phyloP scores from a whole-genome alignment of 2,797 vertebrate genomes.

The Mallotus villosus region DNA sequence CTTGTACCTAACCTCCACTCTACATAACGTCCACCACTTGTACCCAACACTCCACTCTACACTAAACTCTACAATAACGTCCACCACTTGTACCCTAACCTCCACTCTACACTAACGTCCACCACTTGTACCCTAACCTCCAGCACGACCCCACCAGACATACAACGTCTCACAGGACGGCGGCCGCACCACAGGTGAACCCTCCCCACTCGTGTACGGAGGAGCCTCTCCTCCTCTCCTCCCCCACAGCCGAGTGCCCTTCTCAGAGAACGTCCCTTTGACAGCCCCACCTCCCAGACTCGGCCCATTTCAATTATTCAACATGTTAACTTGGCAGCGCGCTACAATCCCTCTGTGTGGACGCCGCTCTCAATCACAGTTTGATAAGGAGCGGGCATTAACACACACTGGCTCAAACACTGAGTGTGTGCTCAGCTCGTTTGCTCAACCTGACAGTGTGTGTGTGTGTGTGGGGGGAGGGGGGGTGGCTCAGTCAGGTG shows the following conservation, averaged over 20 bases:
- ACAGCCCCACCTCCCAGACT: too few relatives aligned
- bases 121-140: constrained; percentile 8
- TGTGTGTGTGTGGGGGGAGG: background rate
- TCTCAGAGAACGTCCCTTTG: too few relatives aligned
- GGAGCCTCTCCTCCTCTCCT: too few relatives aligned
- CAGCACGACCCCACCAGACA: too few relatives aligned
- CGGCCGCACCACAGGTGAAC: too few relatives aligned
- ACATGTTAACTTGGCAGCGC: background rate
- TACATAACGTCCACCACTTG: constrained; percentile 23
- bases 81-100: constrained; percentile 26
- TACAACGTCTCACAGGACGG: too few relatives aligned
- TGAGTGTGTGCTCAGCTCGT: background rate
- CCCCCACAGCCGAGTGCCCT: too few relatives aligned
- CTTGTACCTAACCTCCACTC: too few relatives aligned
- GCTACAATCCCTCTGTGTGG: background rate
- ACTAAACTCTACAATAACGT: constrained; percentile 4
- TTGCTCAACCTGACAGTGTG: background rate
- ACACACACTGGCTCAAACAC: constrained; percentile 2
- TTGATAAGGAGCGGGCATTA: background rate
- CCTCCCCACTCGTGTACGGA: too few relatives aligned
- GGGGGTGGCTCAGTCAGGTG: background rate
- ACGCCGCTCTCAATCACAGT: background rate
- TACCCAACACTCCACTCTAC: constrained; percentile 16
- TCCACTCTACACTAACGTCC: constrained; percentile 16
- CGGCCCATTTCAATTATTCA: background rate